Conservation (phyloP, 2,888 invertebrate species). For the Sclerodermus sp. region DNA sequence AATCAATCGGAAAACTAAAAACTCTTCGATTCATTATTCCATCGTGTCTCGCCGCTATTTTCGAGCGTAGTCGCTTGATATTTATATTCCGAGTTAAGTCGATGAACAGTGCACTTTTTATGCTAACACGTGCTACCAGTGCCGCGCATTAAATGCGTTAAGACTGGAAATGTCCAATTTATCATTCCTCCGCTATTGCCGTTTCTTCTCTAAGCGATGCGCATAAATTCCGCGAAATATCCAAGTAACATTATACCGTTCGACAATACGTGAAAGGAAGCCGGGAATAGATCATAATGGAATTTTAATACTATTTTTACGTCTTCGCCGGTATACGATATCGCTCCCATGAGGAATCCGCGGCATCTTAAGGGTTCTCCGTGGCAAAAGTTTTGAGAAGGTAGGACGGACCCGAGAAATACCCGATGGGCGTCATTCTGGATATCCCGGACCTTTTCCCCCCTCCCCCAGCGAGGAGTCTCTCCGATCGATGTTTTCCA, state of each 20-base stretch:
- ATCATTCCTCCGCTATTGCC: conserved; percentile 24
- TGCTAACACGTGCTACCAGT: no score
- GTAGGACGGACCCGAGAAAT: no score
- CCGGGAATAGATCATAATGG: conserved; percentile 43
- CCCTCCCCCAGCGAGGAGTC: no score
- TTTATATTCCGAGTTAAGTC: no score
- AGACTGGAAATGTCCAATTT: conserved; percentile 16
- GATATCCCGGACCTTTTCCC: no score
- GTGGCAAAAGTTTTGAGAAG: conserved; percentile 2
- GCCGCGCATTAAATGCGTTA: no score
- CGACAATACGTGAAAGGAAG: conserved; percentile 23
- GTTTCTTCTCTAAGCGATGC: conserved; percentile 35
- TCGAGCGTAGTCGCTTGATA: no score
- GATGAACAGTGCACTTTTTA: no score
- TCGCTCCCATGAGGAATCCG: conserved; percentile 28
- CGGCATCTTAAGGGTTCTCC: background rate
- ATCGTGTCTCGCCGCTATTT: background rate
- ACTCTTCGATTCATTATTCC: no score
- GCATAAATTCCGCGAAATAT: conserved; percentile 43
- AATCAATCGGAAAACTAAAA: background rate
- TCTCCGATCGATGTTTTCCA: no score
- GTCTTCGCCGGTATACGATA: conserved; percentile 28
- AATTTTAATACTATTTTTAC: conserved; percentile 48
- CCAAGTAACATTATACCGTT: conserved; percentile 22
- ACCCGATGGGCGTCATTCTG: no score